Base-by-base conservation (phyloP, 1,140 invertebrate species). In the Bursaphelenchus mucronatus region DNA sequence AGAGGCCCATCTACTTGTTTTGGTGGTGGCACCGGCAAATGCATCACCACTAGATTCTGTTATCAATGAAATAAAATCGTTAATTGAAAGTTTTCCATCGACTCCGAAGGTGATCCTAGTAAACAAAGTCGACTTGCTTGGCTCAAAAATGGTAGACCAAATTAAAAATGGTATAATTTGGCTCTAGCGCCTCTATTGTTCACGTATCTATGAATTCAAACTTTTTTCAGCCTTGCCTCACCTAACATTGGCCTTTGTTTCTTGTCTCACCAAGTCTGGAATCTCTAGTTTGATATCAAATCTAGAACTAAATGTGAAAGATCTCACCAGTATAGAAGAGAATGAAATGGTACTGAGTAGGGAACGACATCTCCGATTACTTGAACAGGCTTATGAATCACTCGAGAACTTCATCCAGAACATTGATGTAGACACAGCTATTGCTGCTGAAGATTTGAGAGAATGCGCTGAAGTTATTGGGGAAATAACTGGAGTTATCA, bases 401-500 rank as follows among this genome's bases (percentile, higher is more conserved):
- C 59, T 77, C 49, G 59, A 69, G 47, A 11, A 8, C 40, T 70
- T 63, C 15, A 21, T 21, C n/a, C 19, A 62, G 44, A 55, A 50
- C 15, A 15, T 69, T 11, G 41, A 59, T 40, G 30, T 53, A 15
- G 76, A 78, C 50, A 50, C 61, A 8, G 76, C 78, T 13, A 61
- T 78, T 46, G 76, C 76, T 11, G 74, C 69, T 19, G 21, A 63
- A 19, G 59, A 75, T 54, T 30, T 78, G n/a, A 54, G 65, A 46
- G 54, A 66, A 15, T 63, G 61, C 41, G 61, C 68, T 15, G 53
- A 66, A 39, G 13, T 61, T 9, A 61, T 78, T 40, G 76, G 72
- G 6, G 73, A 80, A 63, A 66, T 78, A 30, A 52, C 75, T 40
- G 75, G 78, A 8, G 56, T 45, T 45, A 73, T 72, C 52, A 69